Percentiles rank a stretch among this genome's conserved stretches.
Evolutionary conservation across 2,888 invertebrate species (phyloP).

Genomic region (Mayetiola destructor): DNA sequence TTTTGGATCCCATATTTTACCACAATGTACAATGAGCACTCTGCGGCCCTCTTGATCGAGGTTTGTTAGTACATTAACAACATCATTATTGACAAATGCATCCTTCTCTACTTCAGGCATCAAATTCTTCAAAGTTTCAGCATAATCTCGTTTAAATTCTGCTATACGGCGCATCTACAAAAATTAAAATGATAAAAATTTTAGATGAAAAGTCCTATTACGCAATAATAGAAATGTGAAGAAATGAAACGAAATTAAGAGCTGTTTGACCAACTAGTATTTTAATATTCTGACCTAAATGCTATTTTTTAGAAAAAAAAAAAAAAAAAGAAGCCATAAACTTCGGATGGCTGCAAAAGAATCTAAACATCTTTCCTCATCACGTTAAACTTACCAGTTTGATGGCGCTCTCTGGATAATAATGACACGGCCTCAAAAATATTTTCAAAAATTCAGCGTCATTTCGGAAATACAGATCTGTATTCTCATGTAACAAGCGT

Average conservation of each 20-base stretch:
- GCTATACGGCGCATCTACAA: constrained; percentile 60
- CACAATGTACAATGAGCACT: constrained; percentile 56
- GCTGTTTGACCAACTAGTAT: too few relatives aligned
- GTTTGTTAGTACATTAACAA: constrained; percentile 61
- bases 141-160: constrained; percentile 58
- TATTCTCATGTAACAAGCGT: constrained; percentile 50
- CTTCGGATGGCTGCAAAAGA: too few relatives aligned
- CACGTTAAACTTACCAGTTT: constrained; percentile 46
- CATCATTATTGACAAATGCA: constrained; percentile 53
- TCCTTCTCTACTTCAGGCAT: constrained; percentile 51
- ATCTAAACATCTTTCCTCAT: neutral
- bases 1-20: constrained; percentile 63
- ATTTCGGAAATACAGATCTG: constrained; percentile 51
- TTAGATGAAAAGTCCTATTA: too few relatives aligned
- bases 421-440: constrained; percentile 69
- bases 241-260: too few relatives aligned
- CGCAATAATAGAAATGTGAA: too few relatives aligned
- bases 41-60: constrained; percentile 63
- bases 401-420: constrained; percentile 65
- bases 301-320: too few relatives aligned
- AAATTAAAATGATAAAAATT: constrained; percentile 15
- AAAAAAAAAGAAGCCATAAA: too few relatives aligned
- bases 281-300: too few relatives aligned
- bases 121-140: constrained; percentile 46
- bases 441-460: constrained; percentile 65